Evolutionary conservation across 2,888 invertebrate genomes (phyloP).

Genomic region (Thelaira solivaga): DNA sequence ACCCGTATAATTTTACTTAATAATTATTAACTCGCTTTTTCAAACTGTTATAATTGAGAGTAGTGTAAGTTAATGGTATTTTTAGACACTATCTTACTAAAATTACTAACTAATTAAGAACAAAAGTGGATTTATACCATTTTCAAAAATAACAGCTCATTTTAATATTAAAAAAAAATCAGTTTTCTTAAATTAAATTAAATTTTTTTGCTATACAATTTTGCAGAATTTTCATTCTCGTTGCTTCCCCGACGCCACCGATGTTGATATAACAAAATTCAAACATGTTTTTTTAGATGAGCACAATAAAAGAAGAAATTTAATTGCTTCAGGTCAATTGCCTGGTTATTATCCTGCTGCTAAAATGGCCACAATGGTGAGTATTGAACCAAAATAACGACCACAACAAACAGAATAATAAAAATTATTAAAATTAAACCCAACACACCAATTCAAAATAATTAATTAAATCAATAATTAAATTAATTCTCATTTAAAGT

Average conservation of each 20-base stretch:
- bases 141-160: no score
- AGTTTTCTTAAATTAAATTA: background rate
- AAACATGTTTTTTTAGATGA: conserved; percentile 70
- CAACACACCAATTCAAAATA: background rate
- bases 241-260: conserved; percentile 71
- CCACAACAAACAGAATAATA: background rate
- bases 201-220: background rate
- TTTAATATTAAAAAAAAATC: no score
- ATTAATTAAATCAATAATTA: background rate
- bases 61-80: no score
- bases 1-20: no score
- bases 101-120: no score
- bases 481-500: conserved; percentile 19
- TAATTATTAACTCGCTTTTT: no score
- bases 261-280: conserved; percentile 69
- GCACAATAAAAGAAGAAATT: conserved; percentile 75
- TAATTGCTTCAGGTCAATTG: conserved; percentile 73
- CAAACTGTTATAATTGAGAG: no score
- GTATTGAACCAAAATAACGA: conserved; percentile 34
- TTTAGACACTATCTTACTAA: no score
- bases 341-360: conserved; percentile 75
- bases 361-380: conserved; percentile 75
- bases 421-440: background rate
- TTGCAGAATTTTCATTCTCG: conserved; percentile 69
- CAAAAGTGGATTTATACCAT: no score